Conservation (phyloP, 2,888 invertebrate species). For the Taphrorychus bicolor region DNA sequence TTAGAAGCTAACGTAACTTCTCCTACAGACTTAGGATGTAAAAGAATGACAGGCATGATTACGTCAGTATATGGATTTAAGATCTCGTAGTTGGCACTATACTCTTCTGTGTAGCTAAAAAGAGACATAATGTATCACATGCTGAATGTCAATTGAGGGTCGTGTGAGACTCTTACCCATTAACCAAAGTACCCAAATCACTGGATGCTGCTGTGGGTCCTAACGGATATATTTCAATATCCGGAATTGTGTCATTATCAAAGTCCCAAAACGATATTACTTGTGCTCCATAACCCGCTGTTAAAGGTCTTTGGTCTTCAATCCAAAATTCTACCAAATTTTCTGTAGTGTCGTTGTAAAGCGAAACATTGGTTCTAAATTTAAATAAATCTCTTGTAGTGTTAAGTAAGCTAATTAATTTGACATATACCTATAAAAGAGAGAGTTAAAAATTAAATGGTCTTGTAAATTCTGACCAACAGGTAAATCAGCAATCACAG, state of each 20-base stretch:
- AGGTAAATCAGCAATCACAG: constrained; percentile 14
- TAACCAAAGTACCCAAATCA: no score
- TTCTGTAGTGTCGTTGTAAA: constrained; percentile 17
- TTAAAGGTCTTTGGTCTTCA: constrained; percentile 15
- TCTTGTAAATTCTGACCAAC: constrained; percentile 21
- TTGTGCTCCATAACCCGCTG: constrained; percentile 6
- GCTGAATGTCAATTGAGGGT: no score
- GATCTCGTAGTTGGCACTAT: neutral
- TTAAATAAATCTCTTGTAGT: neutral
- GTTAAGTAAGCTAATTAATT: neutral
- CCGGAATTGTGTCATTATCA: constrained; percentile 13
- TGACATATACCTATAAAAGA: constrained; percentile 12
- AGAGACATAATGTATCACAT: neutral
- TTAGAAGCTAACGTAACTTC: constrained; percentile 45
- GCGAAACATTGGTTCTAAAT: constrained; percentile 20
- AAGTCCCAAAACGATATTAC: constrained; percentile 13
- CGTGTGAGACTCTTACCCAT: no score
- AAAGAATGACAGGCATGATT: constrained; percentile 15
- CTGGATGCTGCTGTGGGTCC: neutral
- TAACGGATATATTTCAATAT: constrained; percentile 16
- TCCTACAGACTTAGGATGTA: constrained; percentile 48
- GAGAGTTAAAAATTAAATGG: constrained; percentile 2
- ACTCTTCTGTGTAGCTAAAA: constrained; percentile 10
- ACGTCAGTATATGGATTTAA: constrained; percentile 6
- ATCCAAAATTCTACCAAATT: constrained; percentile 8